Base-by-base conservation (phyloP, 2,888 invertebrate species). In the Neuroscelio doddi region DNA sequence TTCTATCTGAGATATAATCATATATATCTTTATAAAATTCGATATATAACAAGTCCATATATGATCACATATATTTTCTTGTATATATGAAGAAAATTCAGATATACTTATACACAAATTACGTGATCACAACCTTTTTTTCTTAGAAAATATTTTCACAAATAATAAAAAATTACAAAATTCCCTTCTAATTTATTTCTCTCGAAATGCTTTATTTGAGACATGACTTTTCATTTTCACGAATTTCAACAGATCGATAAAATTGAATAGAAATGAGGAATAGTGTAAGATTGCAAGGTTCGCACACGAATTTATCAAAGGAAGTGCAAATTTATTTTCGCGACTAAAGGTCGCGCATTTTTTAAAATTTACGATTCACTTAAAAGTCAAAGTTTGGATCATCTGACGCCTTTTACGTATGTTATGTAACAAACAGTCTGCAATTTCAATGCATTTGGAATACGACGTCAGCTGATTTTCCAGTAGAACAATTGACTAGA, bases 351-450 rank as follows among this genome's bases (percentile, higher is more conserved):
- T 27, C 17, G 36, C 29, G 61, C 50, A 14, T 49, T 45, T 12
- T n/a, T 10, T 42, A 5, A 16, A 34, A 55, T 62, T 62, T 53
- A 62, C 49, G 61, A 30, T 38, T 49, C 61, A 50, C 53, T 55
- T 55, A 38, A 55, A 55, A 50, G 52, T 61, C 27, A 14, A 63
- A 63, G 51, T 52, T 63, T 47, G 41, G 42, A 47, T 57, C 52
- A 52, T 52, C 26, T n/a, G 36, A 29, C 42, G 50, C 44, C 50
- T 46, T 15, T 34, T 29, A 3, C 21, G 21, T 26, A 34, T 56
- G 39, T 63, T 52, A 47, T 24, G 52, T 53, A 62, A 55, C 46
- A 45, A 55, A 62, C 41, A 32, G 29, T 24, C 16, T 29, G 12
- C 45, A 50, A 51, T 62, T 62, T 42, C 39, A 34, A 36, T n/a